Percentiles rank a stretch among this genome's conserved stretches.
Evolutionary conservation across 2,797 vertebrate species (phyloP).

Genomic region (Gadopsis marmoratus): DNA sequence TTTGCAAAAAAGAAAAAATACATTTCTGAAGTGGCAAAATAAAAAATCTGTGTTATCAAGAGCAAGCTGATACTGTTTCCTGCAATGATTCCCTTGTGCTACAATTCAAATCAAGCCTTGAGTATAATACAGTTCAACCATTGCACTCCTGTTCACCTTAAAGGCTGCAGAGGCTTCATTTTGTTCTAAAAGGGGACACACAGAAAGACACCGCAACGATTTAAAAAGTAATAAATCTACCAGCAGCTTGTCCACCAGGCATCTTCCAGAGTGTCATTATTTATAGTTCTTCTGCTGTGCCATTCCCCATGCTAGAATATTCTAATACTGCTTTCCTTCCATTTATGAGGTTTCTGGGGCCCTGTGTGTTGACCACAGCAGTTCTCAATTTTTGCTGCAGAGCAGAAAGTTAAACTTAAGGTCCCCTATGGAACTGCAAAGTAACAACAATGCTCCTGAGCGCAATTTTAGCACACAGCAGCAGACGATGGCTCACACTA

Average conservation of each 20-base stretch:
- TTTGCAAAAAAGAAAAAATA: neutral
- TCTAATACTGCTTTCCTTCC: constrained; percentile 42
- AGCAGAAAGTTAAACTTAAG: constrained; percentile 53
- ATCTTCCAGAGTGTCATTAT: constrained; percentile 49
- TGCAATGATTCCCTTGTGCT: constrained; percentile 8
- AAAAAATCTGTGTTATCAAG: neutral
- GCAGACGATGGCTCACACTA: constrained; percentile 39
- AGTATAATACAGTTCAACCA: neutral
- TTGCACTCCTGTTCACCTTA: neutral
- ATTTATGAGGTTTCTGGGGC: constrained; percentile 49
- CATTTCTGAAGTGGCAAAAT: neutral
- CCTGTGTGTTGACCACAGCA: constrained; percentile 62
- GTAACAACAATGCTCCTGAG: constrained; percentile 42
- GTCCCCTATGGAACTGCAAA: constrained; percentile 45
- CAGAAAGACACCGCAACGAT: constrained; percentile 11
- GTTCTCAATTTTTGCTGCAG: constrained; percentile 65
- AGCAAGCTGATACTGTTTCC: neutral
- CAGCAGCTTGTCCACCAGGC: constrained; percentile 38
- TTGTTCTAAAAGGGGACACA: neutral
- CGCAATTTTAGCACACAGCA: constrained; percentile 47
- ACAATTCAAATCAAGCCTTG: constrained; percentile 9
- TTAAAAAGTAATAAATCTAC: constrained; percentile 26
- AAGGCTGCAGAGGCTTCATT: neutral
- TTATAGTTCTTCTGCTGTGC: constrained; percentile 30
- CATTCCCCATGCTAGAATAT: constrained; percentile 54